Percentiles rank a stretch among this genome's conserved stretches.
Evolutionary conservation across 1,140 invertebrate genomes (phyloP).

Genomic region (Augochlora pura): DNA sequence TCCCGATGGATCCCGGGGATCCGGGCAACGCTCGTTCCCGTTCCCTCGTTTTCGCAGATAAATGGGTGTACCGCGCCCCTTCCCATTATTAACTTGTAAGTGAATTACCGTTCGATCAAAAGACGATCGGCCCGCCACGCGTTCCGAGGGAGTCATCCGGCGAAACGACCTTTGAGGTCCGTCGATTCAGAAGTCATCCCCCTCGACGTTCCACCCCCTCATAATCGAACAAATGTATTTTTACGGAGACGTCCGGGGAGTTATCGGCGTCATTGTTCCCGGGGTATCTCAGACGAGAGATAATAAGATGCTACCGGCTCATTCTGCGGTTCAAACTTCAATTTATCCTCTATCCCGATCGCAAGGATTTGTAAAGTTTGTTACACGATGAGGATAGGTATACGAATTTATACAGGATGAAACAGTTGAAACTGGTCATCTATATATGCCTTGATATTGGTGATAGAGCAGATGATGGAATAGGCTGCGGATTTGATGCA

Average conservation of each 20-base stretch:
- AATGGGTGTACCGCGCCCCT: constrained; percentile 74
- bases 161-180: constrained; percentile 75
- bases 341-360: no score
- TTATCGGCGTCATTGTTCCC: no score
- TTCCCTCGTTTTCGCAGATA: constrained; percentile 66
- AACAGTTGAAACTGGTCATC: no score
- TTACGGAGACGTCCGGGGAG: constrained; percentile 45
- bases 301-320: background rate
- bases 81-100: constrained; percentile 79
- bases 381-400: no score
- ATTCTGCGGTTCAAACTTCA: no score
- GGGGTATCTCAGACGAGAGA: background rate
- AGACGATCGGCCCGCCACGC: constrained; percentile 70
- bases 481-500: no score
- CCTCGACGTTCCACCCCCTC: constrained; percentile 32
- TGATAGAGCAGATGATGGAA: no score
- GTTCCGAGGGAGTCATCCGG: constrained; percentile 66
- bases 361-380: no score
- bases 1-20: background rate
- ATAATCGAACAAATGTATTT: constrained; percentile 61
- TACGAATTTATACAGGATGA: no score
- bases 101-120: constrained; percentile 79
- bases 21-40: background rate
- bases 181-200: constrained; percentile 56
- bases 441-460: no score